Percentiles rank a stretch among this genome's conserved stretches.
phyloP scores from a whole-genome alignment of 2,888 invertebrate species.

The Synergus laeviventris region DNA sequence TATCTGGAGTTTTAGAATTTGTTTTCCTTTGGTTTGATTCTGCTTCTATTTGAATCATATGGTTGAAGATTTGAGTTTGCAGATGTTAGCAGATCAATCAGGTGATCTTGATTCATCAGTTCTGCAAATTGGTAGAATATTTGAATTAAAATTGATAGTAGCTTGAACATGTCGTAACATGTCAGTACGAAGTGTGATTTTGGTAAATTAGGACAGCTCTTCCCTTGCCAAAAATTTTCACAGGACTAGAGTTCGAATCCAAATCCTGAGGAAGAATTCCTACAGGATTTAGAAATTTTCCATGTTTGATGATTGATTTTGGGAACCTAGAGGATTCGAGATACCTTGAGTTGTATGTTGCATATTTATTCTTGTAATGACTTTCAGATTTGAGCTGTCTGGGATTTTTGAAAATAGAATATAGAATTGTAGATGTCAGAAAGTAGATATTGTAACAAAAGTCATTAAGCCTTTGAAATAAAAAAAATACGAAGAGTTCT shows the following conservation, averaged over 20 bases:
- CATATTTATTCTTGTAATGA: neutral
- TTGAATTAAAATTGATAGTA: no score
- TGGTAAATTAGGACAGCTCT: constrained; percentile 2
- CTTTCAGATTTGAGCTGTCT: neutral
- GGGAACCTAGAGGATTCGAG: neutral
- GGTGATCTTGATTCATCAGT: neutral
- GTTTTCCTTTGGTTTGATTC: constrained; percentile 1
- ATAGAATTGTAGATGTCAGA: neutral
- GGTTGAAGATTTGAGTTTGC: neutral
- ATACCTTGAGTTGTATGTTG: neutral
- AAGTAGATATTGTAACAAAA: neutral
- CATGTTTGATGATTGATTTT: neutral
- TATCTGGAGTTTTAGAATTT: neutral
- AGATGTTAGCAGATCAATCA: neutral
- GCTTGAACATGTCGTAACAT: constrained; percentile 1
- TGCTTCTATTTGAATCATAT: constrained; percentile 8
- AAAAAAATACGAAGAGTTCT: neutral
- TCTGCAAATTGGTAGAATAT: neutral
- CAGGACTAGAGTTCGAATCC: neutral
- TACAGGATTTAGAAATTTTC: neutral
- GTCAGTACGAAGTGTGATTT: constrained; percentile 27
- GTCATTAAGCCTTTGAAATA: neutral
- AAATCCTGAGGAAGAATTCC: neutral
- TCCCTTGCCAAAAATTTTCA: constrained; percentile 7
- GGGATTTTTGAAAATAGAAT: neutral